Percentiles rank a stretch among this genome's conserved stretches.
Conservation (phyloP, 1,140 invertebrate species). For the Zaprionus lachaisei region DNA sequence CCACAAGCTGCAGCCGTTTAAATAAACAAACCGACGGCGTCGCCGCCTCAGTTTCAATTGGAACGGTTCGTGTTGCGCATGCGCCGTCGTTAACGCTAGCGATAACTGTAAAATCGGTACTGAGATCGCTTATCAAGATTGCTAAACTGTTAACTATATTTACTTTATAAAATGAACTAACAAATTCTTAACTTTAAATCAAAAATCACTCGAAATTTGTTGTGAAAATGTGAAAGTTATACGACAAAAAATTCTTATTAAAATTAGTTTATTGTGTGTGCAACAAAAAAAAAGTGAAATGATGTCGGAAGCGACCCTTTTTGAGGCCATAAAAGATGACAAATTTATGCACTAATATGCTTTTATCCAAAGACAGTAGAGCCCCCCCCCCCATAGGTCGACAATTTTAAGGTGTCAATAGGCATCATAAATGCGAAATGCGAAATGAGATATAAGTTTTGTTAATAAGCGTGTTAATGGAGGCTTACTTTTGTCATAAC, state of each 20-base stretch:
- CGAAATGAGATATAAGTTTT: slow-evolving; percentile 22
- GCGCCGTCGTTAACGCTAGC: slow-evolving; percentile 51
- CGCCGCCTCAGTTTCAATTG: slow-evolving; percentile 72
- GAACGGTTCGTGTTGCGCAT: slow-evolving; percentile 64
- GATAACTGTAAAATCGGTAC: slow-evolving; percentile 25
- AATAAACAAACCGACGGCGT: slow-evolving; percentile 72
- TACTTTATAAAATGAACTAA: neutral
- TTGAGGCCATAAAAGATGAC: slow-evolving; percentile 42
- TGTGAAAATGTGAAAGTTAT: slow-evolving; percentile 65
- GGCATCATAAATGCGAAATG: slow-evolving; percentile 26
- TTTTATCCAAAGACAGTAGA: slow-evolving; percentile 9
- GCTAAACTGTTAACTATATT: neutral
- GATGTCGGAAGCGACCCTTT: slow-evolving; percentile 54
- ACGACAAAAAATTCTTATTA: slow-evolving; percentile 51
- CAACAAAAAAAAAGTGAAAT: slow-evolving; percentile 54
- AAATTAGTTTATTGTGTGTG: slow-evolving; percentile 57
- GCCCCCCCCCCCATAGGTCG: neutral
- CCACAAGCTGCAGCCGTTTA: slow-evolving; percentile 50
- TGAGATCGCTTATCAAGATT: neutral
- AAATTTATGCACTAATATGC: slow-evolving; percentile 59
- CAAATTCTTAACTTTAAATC: slow-evolving; percentile 27
- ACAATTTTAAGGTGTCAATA: slow-evolving; percentile 31
- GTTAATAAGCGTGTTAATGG: slow-evolving; percentile 34
- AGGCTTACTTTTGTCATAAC: slow-evolving; percentile 37
- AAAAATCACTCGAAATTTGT: slow-evolving; percentile 4